Evolutionary conservation across 2,888 invertebrate species (phyloP).

Genomic region (Drosophila robusta): DNA sequence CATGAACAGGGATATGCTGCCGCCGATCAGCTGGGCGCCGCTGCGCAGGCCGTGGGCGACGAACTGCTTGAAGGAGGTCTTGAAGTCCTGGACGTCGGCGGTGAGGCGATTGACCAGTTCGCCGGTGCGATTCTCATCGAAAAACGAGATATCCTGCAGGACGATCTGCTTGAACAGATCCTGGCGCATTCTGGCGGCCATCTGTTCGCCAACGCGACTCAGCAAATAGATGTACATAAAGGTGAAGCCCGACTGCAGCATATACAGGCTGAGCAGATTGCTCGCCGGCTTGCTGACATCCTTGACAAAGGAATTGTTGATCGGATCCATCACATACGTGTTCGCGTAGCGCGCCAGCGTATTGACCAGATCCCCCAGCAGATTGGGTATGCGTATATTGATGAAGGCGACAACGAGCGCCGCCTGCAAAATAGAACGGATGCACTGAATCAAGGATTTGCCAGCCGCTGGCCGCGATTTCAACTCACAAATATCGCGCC

Average conservation of each 20-base stretch:
- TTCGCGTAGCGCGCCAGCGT: constrained; percentile 88
- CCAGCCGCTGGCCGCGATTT: too few relatives aligned
- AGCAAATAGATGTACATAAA: constrained; percentile 95
- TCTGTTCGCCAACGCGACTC: constrained; percentile 94
- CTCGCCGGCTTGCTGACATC: constrained; percentile 83
- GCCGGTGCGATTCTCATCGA: constrained; percentile 95
- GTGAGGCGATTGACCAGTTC: constrained; percentile 96
- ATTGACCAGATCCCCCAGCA: constrained; percentile 94
- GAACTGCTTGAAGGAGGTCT: constrained; percentile 97
- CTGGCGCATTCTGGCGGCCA: constrained; percentile 92
- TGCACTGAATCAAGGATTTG: background rate
- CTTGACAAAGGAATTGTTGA: constrained; percentile 82
- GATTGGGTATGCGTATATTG: constrained; percentile 95
- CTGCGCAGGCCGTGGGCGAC: constrained; percentile 96
- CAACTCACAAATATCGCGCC: constrained; percentile 90
- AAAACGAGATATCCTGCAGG: constrained; percentile 94
- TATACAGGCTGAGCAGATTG: constrained; percentile 83
- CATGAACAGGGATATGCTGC: constrained; percentile 87
- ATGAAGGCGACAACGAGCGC: constrained; percentile 94
- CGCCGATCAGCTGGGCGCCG: constrained; percentile 90
- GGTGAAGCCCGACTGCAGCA: constrained; percentile 90
- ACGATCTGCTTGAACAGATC: constrained; percentile 93
- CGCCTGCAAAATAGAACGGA: constrained; percentile 87
- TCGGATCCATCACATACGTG: constrained; percentile 84
- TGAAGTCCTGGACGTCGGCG: constrained; percentile 98